Evolutionary conservation across 2,797 vertebrate genomes (phyloP).

Genomic region (Octomys mimax): DNA sequence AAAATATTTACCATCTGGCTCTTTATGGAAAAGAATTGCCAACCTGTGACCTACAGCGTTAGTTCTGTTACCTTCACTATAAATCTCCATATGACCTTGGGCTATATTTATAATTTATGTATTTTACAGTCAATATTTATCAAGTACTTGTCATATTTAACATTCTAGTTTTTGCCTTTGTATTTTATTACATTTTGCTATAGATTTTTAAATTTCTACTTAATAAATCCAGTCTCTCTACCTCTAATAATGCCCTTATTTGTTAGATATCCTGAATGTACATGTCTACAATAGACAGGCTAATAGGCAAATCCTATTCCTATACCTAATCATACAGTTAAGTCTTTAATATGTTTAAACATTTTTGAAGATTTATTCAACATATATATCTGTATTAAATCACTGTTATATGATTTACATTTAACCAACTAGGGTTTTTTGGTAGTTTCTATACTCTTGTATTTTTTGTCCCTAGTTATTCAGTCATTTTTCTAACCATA

Average conservation of each 20-base stretch:
- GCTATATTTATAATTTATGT: slow-evolving; percentile 10
- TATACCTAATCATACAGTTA: background rate
- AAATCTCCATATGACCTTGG: slow-evolving; percentile 10
- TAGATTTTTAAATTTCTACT: background rate
- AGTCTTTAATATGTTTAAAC: slow-evolving; percentile 26
- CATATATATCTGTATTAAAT: background rate
- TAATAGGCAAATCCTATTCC: slow-evolving; percentile 19
- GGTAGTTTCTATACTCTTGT: background rate
- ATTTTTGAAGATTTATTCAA: slow-evolving; percentile 21
- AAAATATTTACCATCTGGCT: background rate
- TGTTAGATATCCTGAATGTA: background rate
- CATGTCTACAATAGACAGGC: background rate
- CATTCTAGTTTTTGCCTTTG: slow-evolving; percentile 16
- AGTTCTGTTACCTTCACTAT: slow-evolving; percentile 18
- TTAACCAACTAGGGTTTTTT: slow-evolving; percentile 21
- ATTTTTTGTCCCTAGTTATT: background rate
- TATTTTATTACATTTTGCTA: slow-evolving; percentile 53
- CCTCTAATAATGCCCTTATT: slow-evolving; percentile 3
- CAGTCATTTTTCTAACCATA: background rate
- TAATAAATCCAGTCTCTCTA: slow-evolving; percentile 13
- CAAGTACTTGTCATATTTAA: slow-evolving; percentile 29
- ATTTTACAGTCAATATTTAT: slow-evolving; percentile 42
- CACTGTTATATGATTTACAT: background rate
- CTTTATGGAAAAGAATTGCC: background rate
- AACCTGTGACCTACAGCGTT: slow-evolving; percentile 2